Conservation (phyloP, 2,113 vertebrate genomes). For the Emydocephalus ijimae region DNA sequence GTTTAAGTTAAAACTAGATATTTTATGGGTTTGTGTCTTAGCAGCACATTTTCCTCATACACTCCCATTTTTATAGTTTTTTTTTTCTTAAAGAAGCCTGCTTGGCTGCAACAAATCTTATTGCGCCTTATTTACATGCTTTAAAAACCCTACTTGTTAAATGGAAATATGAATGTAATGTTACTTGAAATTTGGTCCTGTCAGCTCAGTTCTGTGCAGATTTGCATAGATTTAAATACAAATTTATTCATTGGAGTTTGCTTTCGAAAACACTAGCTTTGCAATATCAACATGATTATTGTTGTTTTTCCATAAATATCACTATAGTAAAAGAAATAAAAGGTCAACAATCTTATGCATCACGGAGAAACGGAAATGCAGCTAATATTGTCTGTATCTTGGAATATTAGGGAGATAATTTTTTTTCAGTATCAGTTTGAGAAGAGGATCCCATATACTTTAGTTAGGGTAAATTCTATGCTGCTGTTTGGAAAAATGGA, state of each 20-base stretch:
- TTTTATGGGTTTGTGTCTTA: not conserved
- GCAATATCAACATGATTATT: not conserved
- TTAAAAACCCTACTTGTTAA: not conserved
- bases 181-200: not conserved
- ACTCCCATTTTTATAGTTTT: not conserved
- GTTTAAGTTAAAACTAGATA: not conserved
- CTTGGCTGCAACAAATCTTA: not conserved
- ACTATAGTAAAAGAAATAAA: not conserved
- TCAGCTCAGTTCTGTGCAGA: not conserved
- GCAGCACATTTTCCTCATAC: not conserved
- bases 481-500: not conserved
- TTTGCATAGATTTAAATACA: not conserved
- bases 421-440: not conserved
- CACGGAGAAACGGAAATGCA: not conserved
- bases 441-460: not conserved
- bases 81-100: not conserved
- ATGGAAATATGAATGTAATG: not conserved
- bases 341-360: not conserved
- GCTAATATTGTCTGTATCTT: not conserved
- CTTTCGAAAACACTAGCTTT: not conserved
- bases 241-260: not conserved
- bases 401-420: not conserved
- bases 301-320: not conserved
- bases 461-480: not conserved
- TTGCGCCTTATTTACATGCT: not conserved